These are phyloP conservation scores for Glareola pratincola DNA, from an alignment of 2,113 vertebrate genomes.

Conservation along the genomic window DNA sequence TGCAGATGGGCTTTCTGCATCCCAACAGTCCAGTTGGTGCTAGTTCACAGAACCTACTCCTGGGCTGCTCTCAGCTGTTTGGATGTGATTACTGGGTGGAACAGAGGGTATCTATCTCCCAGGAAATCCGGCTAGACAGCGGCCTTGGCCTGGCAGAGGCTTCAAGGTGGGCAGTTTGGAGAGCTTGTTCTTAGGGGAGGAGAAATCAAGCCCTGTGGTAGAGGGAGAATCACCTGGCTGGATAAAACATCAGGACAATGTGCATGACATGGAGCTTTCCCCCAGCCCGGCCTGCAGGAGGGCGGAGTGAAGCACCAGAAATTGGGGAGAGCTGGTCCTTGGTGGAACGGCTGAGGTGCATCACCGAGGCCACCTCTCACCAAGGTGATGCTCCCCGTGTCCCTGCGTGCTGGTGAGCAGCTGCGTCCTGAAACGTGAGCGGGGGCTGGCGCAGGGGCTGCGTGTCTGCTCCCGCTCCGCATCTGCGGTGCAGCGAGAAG, in stretches of 20 bases:
- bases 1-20: not conserved
- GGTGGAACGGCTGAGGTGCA: not conserved
- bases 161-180: not conserved
- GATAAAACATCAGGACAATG: fast-evolving
- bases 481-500: not conserved
- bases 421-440: not conserved
- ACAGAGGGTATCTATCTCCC: not conserved
- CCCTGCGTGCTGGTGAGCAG: not conserved
- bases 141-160: not conserved
- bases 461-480: not conserved
- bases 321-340: not conserved
- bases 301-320: not conserved
- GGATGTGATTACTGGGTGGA: not conserved
- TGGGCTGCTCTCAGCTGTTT: not conserved
- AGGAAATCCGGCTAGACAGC: not conserved
- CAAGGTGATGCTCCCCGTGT: fast-evolving
- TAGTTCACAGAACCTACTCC: not conserved
- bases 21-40: no score
- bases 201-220: not conserved
- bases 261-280: not conserved
- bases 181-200: not conserved
- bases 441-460: not conserved
- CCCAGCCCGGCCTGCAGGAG: no score
- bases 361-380: not conserved
- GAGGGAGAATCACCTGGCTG: not conserved